Percentiles rank a stretch among this genome's conserved stretches.
Evolutionary conservation across 37 sponge, comb jelly and placozoan genomes (phyloP).

Genomic region (Geodia barretti): DNA sequence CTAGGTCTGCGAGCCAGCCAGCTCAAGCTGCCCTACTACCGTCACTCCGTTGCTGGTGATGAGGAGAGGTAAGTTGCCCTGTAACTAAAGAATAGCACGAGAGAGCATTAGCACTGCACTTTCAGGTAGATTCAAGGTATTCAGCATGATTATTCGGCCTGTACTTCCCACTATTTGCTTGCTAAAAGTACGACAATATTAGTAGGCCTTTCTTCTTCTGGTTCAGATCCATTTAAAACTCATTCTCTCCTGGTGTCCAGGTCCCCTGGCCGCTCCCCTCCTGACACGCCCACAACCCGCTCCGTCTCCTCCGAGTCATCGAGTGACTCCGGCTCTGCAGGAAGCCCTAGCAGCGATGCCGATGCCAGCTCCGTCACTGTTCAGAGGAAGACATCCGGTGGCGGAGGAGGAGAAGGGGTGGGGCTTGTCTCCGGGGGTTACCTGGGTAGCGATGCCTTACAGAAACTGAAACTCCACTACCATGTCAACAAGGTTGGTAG

Average conservation of each 20-base stretch:
- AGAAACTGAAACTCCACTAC: conserved; percentile 47
- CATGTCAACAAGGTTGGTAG: conserved; percentile 50
- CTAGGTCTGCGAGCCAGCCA: conserved; percentile 48
- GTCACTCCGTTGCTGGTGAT: conserved; percentile 18
- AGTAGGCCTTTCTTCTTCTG: too few relatives aligned
- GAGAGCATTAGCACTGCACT: too few relatives aligned
- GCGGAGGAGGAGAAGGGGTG: not conserved
- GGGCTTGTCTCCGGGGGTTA: not conserved
- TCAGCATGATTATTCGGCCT: too few relatives aligned
- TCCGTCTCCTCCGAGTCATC: not conserved
- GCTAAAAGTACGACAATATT: too few relatives aligned
- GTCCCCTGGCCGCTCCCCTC: not conserved
- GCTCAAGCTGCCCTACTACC: conserved; percentile 11
- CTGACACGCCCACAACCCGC: not conserved
- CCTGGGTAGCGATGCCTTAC: conserved; percentile 50
- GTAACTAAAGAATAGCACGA: not conserved
- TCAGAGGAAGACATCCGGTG: not conserved
- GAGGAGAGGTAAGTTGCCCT: conserved; percentile 28
- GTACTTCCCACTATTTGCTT: too few relatives aligned
- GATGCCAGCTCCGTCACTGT: not conserved
- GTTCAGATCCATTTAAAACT: too few relatives aligned
- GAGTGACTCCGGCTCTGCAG: too few relatives aligned
- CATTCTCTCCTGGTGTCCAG: too few relatives aligned
- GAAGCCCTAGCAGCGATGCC: too few relatives aligned
- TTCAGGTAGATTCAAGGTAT: too few relatives aligned